Evolutionary conservation across 1,140 invertebrate genomes (phyloP).

Genomic region (Drosophila yakuba): DNA sequence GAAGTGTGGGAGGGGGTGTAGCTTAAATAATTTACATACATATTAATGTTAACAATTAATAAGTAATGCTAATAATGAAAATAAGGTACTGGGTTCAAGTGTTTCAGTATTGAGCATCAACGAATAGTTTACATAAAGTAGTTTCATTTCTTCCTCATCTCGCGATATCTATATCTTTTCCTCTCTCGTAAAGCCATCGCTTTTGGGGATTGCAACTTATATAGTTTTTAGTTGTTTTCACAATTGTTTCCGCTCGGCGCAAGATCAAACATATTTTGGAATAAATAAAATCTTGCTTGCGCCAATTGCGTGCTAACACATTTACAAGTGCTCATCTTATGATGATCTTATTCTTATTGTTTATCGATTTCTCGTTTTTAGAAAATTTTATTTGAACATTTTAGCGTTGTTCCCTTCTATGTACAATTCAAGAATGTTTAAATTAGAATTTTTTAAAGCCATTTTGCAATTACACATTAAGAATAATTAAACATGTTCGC

Average conservation of each 20-base stretch:
- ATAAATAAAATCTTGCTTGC: conserved; percentile 59
- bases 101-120: conserved; percentile 73
- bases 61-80: conserved; percentile 82
- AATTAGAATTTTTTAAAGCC: conserved; percentile 74
- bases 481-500: conserved; percentile 48
- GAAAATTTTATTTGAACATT: conserved; percentile 58
- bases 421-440: conserved; percentile 78
- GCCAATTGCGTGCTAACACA: conserved; percentile 24
- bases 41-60: conserved; percentile 82
- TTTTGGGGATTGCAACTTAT: conserved; percentile 64
- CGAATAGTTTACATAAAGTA: conserved; percentile 76
- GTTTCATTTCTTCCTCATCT: conserved; percentile 46
- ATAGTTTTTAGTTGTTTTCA: conserved; percentile 56
- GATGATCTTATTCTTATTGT: conserved; percentile 33
- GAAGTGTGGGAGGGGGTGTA: conserved; percentile 5
- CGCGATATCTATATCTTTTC: conserved; percentile 33
- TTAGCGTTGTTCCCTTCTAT: conserved; percentile 60
- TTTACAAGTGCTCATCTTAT: conserved; percentile 33
- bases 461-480: conserved; percentile 54
- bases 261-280: conserved; percentile 59
- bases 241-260: conserved; percentile 52
- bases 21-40: conserved; percentile 83
- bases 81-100: conserved; percentile 85
- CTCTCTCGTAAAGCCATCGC: conserved; percentile 52
- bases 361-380: conserved; percentile 37